Conservation (phyloP, 1,140 invertebrate species). For the Drosophila gunungcola region DNA sequence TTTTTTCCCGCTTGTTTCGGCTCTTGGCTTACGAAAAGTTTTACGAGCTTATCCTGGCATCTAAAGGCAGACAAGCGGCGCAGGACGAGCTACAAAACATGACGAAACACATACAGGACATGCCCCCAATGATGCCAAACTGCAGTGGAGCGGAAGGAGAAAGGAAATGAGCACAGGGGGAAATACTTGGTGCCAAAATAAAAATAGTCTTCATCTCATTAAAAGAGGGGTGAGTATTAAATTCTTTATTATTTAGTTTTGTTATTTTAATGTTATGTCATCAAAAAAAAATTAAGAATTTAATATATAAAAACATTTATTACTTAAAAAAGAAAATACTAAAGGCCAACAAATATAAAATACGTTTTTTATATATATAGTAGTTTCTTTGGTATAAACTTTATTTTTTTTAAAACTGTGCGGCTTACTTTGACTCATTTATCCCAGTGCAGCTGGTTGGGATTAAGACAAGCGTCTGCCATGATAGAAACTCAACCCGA, state of each 20-base stretch:
- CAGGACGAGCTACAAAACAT: constrained; percentile 44
- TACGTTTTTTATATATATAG: background rate
- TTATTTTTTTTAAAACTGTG: background rate
- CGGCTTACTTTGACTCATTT: background rate
- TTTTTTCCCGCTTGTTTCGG: constrained; percentile 25
- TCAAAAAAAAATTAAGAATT: too few relatives aligned
- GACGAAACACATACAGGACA: constrained; percentile 68
- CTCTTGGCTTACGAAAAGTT: constrained; percentile 65
- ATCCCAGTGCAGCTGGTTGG: constrained; percentile 1
- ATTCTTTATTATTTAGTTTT: too few relatives aligned
- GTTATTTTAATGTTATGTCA: too few relatives aligned
- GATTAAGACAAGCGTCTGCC: constrained; percentile 43
- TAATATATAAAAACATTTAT: too few relatives aligned
- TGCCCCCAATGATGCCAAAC: constrained; percentile 50
- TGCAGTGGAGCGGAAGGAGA: constrained; percentile 41
- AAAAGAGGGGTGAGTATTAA: too few relatives aligned
- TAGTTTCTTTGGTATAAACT: background rate
- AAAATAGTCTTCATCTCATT: background rate
- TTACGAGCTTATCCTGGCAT: constrained; percentile 71
- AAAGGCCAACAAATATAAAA: too few relatives aligned
- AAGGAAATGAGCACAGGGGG: constrained; percentile 1
- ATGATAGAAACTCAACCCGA: constrained; percentile 24
- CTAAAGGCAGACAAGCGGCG: constrained; percentile 17
- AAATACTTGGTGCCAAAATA: background rate
- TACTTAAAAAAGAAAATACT: too few relatives aligned